Conservation (phyloP, 2,888 invertebrate genomes). For the Drosophila villosipedis region DNA sequence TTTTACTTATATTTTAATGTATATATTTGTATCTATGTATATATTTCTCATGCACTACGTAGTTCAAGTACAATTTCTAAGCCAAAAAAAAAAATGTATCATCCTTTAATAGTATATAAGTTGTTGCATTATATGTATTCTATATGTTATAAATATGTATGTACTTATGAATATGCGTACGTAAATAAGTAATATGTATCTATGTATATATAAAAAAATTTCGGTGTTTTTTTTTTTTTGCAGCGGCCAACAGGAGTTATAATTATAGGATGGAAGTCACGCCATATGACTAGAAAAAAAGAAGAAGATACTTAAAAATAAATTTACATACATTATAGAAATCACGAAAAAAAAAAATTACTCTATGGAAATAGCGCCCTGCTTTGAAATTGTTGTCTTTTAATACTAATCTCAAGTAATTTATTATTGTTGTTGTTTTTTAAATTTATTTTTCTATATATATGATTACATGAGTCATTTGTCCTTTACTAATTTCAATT, state of each 20-base stretch:
- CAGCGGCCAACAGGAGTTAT: slow-evolving; percentile 21
- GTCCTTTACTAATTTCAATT: slow-evolving; percentile 24
- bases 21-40: slow-evolving; percentile 5
- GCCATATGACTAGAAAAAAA: slow-evolving; percentile 20
- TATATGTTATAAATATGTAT: slow-evolving; percentile 30
- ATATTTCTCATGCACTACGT: slow-evolving; percentile 39
- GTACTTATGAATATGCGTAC: slow-evolving; percentile 26
- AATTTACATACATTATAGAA: slow-evolving; percentile 1
- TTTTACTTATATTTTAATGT: slow-evolving; percentile 8
- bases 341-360: slow-evolving; percentile 1
- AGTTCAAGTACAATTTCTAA: slow-evolving; percentile 45
- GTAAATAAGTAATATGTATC: slow-evolving; percentile 12
- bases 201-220: slow-evolving; percentile 36
- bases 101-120: slow-evolving; percentile 31
- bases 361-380: slow-evolving; percentile 16
- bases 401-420: slow-evolving; percentile 22
- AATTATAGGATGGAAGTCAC: slow-evolving; percentile 24
- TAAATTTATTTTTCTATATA: slow-evolving; percentile 10
- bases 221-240: slow-evolving; percentile 7
- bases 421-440: slow-evolving; percentile 20
- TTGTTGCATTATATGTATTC: slow-evolving; percentile 18
- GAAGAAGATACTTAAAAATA: slow-evolving; percentile 22
- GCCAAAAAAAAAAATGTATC: slow-evolving; percentile 46
- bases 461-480: slow-evolving; percentile 25
- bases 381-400: slow-evolving; percentile 3